These are phyloP conservation scores for Neosilurus mollespiculum DNA, from an alignment of 2,797 vertebrate species.

Conservation along the genomic window DNA sequence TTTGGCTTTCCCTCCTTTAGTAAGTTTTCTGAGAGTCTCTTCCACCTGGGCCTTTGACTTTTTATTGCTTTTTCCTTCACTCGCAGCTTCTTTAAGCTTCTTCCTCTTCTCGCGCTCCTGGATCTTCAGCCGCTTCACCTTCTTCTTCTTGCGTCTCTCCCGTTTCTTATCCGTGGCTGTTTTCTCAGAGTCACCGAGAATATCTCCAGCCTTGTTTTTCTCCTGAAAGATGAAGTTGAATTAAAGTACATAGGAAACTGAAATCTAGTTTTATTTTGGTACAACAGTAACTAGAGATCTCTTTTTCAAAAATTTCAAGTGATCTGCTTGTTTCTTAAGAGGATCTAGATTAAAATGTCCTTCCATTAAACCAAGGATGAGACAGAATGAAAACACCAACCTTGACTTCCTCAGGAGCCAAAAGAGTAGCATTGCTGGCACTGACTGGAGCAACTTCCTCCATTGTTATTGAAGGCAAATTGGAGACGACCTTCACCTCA, in stretches of 20 bases:
- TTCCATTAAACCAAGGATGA: background rate
- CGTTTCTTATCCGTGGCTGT: constrained; percentile 90
- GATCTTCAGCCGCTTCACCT: constrained; percentile 77
- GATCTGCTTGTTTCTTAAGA: background rate
- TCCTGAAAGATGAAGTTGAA: constrained; percentile 62
- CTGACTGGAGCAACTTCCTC: constrained; percentile 95
- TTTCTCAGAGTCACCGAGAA: constrained; percentile 85
- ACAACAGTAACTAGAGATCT: too few species aligned
- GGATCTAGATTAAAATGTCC: background rate
- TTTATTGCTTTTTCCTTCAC: constrained; percentile 69
- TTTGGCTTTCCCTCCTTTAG: constrained; percentile 83
- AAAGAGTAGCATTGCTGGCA: constrained; percentile 83
- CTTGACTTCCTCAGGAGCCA: constrained; percentile 97
- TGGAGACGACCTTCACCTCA: constrained; percentile 93
- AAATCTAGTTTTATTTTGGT: background rate
- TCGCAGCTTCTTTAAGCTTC: constrained; percentile 78
- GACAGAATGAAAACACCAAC: constrained; percentile 64
- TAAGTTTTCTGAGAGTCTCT: constrained; percentile 80
- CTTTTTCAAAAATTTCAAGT: background rate
- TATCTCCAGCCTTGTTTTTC: constrained; percentile 89
- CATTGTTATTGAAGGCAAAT: constrained; percentile 88
- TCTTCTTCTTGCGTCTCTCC: constrained; percentile 86
- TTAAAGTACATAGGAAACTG: background rate
- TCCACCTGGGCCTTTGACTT: constrained; percentile 73
- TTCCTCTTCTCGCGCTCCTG: constrained; percentile 80